Conservation (phyloP, 2,113 vertebrate genomes). For the Capreolus pygargus region DNA sequence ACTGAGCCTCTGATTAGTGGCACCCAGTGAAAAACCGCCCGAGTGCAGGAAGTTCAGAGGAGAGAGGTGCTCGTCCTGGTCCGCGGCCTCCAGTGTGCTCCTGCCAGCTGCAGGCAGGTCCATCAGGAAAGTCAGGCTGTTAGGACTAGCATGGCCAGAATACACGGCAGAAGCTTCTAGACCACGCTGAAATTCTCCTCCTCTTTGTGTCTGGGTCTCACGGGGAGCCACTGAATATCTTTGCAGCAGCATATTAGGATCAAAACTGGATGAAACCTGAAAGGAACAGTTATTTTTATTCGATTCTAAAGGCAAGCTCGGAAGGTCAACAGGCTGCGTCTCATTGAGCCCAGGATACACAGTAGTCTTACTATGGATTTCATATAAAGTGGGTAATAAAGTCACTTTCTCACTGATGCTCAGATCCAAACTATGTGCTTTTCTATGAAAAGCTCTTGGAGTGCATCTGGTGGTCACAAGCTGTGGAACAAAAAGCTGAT, state of each 20-base stretch:
- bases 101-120: constrained; percentile 58
- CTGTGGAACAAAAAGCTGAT: constrained; percentile 66
- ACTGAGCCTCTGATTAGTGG: constrained; percentile 78
- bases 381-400: constrained; percentile 66
- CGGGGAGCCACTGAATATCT: constrained; percentile 66
- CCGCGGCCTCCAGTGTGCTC: constrained; percentile 62
- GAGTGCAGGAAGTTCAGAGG: constrained; percentile 60
- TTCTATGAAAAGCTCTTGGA: constrained; percentile 79
- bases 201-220: constrained; percentile 64
- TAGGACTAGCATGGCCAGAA: constrained; percentile 41
- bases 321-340: constrained; percentile 58
- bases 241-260: constrained; percentile 66
- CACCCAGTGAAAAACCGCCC: not conserved
- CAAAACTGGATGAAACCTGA: constrained; percentile 43
- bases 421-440: constrained; percentile 84
- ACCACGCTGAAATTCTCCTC: constrained; percentile 63
- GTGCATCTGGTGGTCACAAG: constrained; percentile 67
- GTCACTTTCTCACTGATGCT: constrained; percentile 70
- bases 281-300: constrained; percentile 53
- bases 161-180: constrained; percentile 74
- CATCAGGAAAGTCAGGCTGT: constrained; percentile 68
- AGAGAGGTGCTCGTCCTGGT: constrained; percentile 17
- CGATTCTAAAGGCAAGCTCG: constrained; percentile 61
- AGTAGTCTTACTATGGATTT: constrained; percentile 47
- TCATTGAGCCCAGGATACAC: constrained; percentile 50